These are phyloP conservation scores for Hemitrygon akajei DNA, from an alignment of 2,797 vertebrate genomes.

Conservation along the genomic window DNA sequence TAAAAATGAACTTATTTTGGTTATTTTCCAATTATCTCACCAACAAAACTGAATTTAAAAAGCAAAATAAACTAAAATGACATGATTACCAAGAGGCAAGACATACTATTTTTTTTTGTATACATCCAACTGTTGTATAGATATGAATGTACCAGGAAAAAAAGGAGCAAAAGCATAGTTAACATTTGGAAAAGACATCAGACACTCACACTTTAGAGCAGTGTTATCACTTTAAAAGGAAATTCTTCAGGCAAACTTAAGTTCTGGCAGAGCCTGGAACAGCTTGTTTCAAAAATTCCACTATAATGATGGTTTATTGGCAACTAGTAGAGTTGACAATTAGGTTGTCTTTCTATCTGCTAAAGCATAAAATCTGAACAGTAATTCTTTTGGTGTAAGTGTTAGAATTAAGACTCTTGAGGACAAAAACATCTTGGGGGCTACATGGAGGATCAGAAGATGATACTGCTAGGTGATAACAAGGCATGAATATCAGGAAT, in stretches of 20 bases:
- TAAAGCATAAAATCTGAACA: neutral
- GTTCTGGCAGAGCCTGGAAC: conserved; percentile 15
- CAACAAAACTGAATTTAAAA: neutral
- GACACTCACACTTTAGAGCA: conserved; percentile 28
- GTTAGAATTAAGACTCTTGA: neutral
- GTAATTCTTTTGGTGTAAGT: neutral
- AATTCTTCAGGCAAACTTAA: conserved; percentile 36
- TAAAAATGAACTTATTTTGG: neutral
- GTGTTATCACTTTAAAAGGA: conserved; percentile 27
- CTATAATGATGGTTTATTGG: conserved; percentile 29
- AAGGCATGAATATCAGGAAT: neutral
- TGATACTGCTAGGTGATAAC: neutral
- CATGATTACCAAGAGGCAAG: neutral
- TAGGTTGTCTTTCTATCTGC: conserved; percentile 22
- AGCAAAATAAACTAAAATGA: neutral
- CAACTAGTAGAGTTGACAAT: neutral
- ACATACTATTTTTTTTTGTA: neutral
- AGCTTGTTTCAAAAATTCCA: conserved; percentile 20
- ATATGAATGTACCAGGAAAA: neutral
- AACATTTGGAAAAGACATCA: conserved; percentile 27
- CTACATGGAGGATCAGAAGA: neutral
- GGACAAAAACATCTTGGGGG: neutral
- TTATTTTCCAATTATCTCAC: neutral
- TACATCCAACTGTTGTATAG: neutral
- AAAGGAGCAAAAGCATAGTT: conserved; percentile 19